Conservation (phyloP, 2,113 vertebrate genomes). For the Dissostichus mawsoni region DNA sequence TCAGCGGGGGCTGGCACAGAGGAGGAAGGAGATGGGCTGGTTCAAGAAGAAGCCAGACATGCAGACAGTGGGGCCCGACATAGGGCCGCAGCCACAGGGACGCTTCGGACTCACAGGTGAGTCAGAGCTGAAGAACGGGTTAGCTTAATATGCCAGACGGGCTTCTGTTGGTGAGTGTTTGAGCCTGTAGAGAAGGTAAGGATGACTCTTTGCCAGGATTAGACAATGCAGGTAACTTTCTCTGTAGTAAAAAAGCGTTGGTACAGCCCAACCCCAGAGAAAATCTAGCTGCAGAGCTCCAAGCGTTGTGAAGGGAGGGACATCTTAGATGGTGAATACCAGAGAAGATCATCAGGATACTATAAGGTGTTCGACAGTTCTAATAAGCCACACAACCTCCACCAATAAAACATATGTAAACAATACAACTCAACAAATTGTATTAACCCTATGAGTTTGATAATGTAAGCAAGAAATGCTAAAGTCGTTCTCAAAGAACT, state of each 20-base stretch:
- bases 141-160: neutral
- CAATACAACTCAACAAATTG: too few species aligned
- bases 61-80: conserved; percentile 68
- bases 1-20: conserved; percentile 79
- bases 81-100: conserved; percentile 70
- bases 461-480: too few species aligned
- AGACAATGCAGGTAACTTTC: conserved; percentile 3
- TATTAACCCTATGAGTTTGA: too few species aligned
- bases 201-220: neutral
- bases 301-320: too few species aligned
- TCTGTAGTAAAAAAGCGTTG: neutral
- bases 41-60: conserved; percentile 78
- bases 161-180: neutral
- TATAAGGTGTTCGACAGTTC: too few species aligned
- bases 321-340: too few species aligned
- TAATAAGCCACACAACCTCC: too few species aligned
- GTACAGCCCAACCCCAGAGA: neutral
- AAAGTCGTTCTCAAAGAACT: too few species aligned
- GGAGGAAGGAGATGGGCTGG: conserved; percentile 85
- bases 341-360: too few species aligned
- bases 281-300: too few species aligned
- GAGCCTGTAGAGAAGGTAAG: neutral
- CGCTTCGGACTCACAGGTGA: conserved; percentile 84
- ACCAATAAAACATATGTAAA: too few species aligned
- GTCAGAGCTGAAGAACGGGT: neutral